A percentile compares a stretch with the other conserved stretches of the same genome.
phyloP scores from a whole-genome alignment of 2,888 invertebrate species.

The Clistopyga incitator region DNA sequence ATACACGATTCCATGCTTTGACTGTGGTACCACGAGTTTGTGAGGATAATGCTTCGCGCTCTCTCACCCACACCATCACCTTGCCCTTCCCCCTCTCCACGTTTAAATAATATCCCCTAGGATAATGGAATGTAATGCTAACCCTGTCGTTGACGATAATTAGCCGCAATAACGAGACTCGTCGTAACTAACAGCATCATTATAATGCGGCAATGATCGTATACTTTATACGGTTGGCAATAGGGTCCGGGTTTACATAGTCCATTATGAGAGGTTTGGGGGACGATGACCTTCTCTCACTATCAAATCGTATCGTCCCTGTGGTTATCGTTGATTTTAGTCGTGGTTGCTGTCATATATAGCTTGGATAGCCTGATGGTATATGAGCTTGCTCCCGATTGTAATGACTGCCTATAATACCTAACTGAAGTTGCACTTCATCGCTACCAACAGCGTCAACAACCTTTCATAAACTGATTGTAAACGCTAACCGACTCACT shows the following conservation, averaged over 20 bases:
- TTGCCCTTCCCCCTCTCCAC: neutral
- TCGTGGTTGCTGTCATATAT: constrained; percentile 13
- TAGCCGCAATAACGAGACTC: constrained; percentile 66
- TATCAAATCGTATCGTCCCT: constrained; percentile 23
- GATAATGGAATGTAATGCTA: constrained; percentile 63
- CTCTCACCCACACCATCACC: constrained; percentile 11
- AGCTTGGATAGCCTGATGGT: neutral
- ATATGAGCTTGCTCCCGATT: constrained; percentile 32
- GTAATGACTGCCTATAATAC: constrained; percentile 20
- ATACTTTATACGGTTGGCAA: constrained; percentile 51
- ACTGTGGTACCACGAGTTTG: constrained; percentile 15
- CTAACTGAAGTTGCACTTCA: constrained; percentile 11
- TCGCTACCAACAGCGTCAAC: constrained; percentile 5
- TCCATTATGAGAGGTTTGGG: constrained; percentile 11
- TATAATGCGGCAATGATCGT: constrained; percentile 67
- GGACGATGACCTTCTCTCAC: constrained; percentile 28
- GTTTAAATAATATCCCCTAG: constrained; percentile 55
- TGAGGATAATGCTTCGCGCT: constrained; percentile 48
- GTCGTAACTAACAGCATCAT: constrained; percentile 67
- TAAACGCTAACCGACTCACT: constrained; percentile 9
- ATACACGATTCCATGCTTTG: neutral
- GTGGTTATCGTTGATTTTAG: constrained; percentile 48
- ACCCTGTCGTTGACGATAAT: constrained; percentile 66
- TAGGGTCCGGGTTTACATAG: constrained; percentile 43
- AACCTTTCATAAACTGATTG: neutral